A percentile compares a stretch with the other conserved stretches of the same genome.
Conservation (phyloP, 1,140 invertebrate genomes). For the Monomorium pharaonis region DNA sequence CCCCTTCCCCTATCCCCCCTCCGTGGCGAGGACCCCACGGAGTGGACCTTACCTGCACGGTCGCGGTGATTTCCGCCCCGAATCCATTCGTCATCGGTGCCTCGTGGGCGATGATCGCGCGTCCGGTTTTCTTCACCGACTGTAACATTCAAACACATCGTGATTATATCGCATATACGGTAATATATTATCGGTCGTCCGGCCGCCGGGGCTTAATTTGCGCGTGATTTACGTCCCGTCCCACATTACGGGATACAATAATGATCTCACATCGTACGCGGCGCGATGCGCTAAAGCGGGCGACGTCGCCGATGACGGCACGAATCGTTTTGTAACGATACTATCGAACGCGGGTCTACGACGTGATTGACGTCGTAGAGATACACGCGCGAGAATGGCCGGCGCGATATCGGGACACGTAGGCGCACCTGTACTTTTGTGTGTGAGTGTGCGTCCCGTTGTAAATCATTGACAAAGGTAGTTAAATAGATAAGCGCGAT, state of each 20-base stretch:
- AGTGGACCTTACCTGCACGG: conserved; percentile 91
- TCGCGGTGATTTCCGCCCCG: conserved; percentile 97
- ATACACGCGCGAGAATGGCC: not conserved
- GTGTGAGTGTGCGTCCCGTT: conserved; percentile 13
- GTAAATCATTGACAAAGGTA: conserved; percentile 67
- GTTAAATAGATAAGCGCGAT: conserved; percentile 30
- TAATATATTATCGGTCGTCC: conserved; percentile 48
- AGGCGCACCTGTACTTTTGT: not conserved
- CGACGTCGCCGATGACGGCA: conserved; percentile 25
- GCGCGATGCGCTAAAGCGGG: conserved; percentile 58
- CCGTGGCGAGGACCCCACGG: not conserved
- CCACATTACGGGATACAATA: conserved; percentile 57
- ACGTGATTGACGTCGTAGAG: conserved; percentile 44
- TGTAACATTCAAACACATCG: conserved; percentile 80
- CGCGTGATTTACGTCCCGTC: conserved; percentile 64
- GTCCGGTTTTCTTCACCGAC: conserved; percentile 98
- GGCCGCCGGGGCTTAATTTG: conserved; percentile 54
- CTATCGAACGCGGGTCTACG: conserved; percentile 24
- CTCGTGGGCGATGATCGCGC: conserved; percentile 97
- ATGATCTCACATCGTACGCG: conserved; percentile 66
- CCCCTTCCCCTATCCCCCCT: no score
- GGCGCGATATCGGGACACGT: conserved; percentile 54
- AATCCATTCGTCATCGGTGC: conserved; percentile 98
- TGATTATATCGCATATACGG: not conserved
- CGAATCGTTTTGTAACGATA: conserved; percentile 39